Percentiles rank a stretch among this genome's conserved stretches.
Evolutionary conservation across 2,888 invertebrate species (phyloP).

Genomic region (Lepidonotus clava): DNA sequence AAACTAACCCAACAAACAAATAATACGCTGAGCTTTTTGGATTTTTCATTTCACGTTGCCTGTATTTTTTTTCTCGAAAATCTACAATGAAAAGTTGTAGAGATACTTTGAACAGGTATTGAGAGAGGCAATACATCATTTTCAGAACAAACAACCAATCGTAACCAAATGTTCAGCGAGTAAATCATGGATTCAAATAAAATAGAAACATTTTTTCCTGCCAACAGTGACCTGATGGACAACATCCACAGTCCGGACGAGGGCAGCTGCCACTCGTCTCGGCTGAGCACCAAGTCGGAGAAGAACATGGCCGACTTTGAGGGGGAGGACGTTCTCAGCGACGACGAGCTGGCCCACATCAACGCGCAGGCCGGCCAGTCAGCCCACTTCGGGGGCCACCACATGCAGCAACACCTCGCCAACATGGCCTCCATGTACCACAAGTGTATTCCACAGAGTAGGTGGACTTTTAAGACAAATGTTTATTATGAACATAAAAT

Average conservation of each 20-base stretch:
- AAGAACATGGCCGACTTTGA: conserved; percentile 97
- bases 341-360: conserved; percentile 78
- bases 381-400: conserved; percentile 70
- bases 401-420: conserved; percentile 77
- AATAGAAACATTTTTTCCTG: conserved; percentile 51
- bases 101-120: no score
- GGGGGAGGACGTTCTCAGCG: conserved; percentile 83
- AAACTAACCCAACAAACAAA: no score
- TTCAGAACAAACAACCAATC: no score
- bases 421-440: conserved; percentile 80
- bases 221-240: conserved; percentile 85
- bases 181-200: not conserved
- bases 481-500: no score
- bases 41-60: no score
- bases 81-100: no score
- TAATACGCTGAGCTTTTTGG: no score
- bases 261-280: conserved; percentile 90
- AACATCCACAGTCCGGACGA: conserved; percentile 82
- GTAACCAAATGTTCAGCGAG: no score
- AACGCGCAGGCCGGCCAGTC: conserved; percentile 57
- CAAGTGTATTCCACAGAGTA: conserved; percentile 74
- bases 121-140: no score
- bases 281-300: conserved; percentile 94
- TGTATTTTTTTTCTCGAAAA: no score
- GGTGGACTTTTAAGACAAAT: no score